Base-by-base conservation (phyloP, 1,140 invertebrate species). In the Portunus trituberculatus region DNA sequence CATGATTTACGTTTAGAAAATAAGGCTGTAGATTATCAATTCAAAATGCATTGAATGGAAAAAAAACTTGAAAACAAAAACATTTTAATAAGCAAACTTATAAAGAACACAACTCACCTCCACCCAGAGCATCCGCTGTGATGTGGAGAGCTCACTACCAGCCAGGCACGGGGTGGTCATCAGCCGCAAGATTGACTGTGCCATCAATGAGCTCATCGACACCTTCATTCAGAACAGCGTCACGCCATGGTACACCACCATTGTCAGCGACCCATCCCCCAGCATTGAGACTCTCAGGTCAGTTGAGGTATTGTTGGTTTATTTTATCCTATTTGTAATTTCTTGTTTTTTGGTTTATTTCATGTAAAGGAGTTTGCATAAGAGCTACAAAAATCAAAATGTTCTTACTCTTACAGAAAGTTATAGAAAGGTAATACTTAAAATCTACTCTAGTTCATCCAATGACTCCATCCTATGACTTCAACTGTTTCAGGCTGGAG, bases 191-290 rank as follows among this genome's bases (percentile, higher is more conserved):
- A 95, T 95, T 20, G 94, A 95, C 59, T n/a, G 82, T 46, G 94
- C 91, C 48, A 92, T 95, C 84, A 95, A 95, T 10, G 94, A 95
- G 59, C 52, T 95, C 20, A 95, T 95, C 76, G 94, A 95, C 92
- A n/a, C 29, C 32, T 95, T 95, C 83, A 95, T 95, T 89, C 91
- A 92, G 59, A 95, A 95, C 52, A 84, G 91, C 88, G 91, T 95
- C 10, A 95, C 83, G 25, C 94, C 94, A 45, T 95, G 94, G 94
- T 95, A 95, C 32, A 52, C 91, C 16, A 67, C 25, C 25, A 29
- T 92, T 28, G 94, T 95, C n/a, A 95, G 76, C 88, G 94, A 95
- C 29, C 39, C 48, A 8, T 76, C 84, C 4, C 94, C 94, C 52
- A 95, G 94, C 84, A 95, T 93, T 46, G 91, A 95, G 45, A 84